These are phyloP conservation scores for Lycaena phlaeas DNA, from an alignment of 2,888 invertebrate species.

Conservation along the genomic window DNA sequence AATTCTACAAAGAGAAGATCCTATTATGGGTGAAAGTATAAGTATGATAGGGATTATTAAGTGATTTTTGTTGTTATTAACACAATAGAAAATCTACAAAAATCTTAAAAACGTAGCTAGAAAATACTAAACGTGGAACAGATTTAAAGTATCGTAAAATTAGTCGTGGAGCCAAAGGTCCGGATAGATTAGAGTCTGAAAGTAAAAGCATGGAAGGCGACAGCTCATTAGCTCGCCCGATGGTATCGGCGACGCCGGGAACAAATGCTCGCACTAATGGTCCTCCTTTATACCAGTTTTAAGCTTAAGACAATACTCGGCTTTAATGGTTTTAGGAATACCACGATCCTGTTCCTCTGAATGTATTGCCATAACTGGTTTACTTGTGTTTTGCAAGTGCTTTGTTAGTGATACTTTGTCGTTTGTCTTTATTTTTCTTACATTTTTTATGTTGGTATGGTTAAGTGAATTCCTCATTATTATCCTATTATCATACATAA, in stretches of 20 bases:
- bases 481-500: too few relatives aligned
- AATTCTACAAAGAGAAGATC: too few relatives aligned
- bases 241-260: constrained; percentile 22
- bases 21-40: too few relatives aligned
- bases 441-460: neutral
- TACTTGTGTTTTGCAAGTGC: neutral
- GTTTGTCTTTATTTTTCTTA: neutral
- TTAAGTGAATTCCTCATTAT: too few relatives aligned
- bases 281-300: constrained; percentile 14
- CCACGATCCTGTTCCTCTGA: constrained; percentile 8
- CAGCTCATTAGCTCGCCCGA: constrained; percentile 28
- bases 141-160: constrained; percentile 13
- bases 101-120: too few relatives aligned
- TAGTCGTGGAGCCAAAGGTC: constrained; percentile 14
- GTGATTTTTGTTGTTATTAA: too few relatives aligned
- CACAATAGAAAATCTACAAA: too few relatives aligned
- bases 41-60: too few relatives aligned
- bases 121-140: too few relatives aligned
- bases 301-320: constrained; percentile 19
- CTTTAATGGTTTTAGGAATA: constrained; percentile 19
- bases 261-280: constrained; percentile 27
- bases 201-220: constrained; percentile 21
- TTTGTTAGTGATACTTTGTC: neutral
- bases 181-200: constrained; percentile 17
- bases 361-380: constrained; percentile 3